phyloP scores from a whole-genome alignment of 1,140 invertebrate genomes.

The Aphidius gifuensis region DNA sequence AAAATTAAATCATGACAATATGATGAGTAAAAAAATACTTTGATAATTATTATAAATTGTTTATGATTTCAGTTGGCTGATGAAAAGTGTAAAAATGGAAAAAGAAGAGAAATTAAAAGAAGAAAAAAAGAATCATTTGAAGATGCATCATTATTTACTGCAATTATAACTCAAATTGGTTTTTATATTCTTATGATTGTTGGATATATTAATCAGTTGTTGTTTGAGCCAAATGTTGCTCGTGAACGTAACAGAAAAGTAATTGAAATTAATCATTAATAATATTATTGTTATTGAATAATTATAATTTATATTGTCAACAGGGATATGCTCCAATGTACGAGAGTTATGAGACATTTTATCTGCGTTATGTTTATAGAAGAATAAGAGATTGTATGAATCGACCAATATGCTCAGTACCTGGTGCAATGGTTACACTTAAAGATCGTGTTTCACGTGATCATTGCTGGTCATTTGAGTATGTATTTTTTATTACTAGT shows the following conservation, averaged over 20 bases:
- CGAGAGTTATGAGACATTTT: constrained; percentile 92
- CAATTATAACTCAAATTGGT: constrained; percentile 81
- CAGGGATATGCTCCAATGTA: constrained; percentile 90
- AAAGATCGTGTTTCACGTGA: constrained; percentile 82
- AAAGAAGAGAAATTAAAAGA: constrained; percentile 22
- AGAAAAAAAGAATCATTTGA: constrained; percentile 72
- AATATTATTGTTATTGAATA: too few relatives aligned
- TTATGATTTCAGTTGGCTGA: constrained; percentile 13
- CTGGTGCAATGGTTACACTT: constrained; percentile 83
- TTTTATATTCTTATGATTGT: constrained; percentile 86
- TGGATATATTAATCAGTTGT: constrained; percentile 78
- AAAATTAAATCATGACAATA: background rate
- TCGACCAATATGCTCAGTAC: constrained; percentile 87
- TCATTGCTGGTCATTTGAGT: constrained; percentile 90
- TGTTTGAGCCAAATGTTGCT: constrained; percentile 76
- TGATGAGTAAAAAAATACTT: too few relatives aligned
- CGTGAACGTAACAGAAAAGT: constrained; percentile 76
- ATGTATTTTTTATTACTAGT: constrained; percentile 37
- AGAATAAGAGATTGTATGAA: constrained; percentile 93
- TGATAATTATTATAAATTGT: constrained; percentile 1
- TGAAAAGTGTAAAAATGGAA: constrained; percentile 11
- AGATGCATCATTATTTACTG: constrained; percentile 75
- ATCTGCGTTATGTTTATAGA: constrained; percentile 89
- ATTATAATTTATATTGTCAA: constrained; percentile 33
- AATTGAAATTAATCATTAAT: constrained; percentile 17